Base-by-base conservation (phyloP, 2,888 invertebrate genomes). In the Spilosoma lubricipeda region DNA sequence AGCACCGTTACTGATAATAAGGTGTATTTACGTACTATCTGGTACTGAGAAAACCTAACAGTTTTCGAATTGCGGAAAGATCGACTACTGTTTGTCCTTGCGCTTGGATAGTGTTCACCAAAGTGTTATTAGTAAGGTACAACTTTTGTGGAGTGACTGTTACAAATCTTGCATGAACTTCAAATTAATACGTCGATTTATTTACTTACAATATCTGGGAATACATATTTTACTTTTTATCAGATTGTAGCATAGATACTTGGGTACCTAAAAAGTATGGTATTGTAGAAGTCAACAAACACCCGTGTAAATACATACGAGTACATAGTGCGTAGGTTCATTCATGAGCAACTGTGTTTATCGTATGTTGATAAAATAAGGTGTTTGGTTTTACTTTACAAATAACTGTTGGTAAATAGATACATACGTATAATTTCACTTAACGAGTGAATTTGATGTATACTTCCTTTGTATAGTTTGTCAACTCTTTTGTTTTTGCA, bases 1-100 rank as follows among this genome's bases (percentile, higher is more conserved):
- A 88, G 89, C 92, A 93, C 93, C 92, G 93, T 92, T 94, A 92
- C 90, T 91, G 93, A 93, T 94, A 93, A 90, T 92, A 89, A 87
- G 88, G 82, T 89, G 86, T 90, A 87, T 90, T 92, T 89, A 89
- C 88, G 80, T 78, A 88, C 87, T 88, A 89, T 85, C 87, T 83
- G 85, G 84, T 87, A 86, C 82, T 82, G 80, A 81, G 80, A 77
- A 82, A 84, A 83, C 76, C 81, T 83, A 81, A 76, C 75, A 73
- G 67, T 39, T 59, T 70, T 79, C 71, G 76, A 77, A 80, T 79
- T 74, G 78, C 79, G 73, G 77, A 74, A 75, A 71, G 69, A 64
- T 56, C 39, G 33, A 39, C 73, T 52, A 67, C 64, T n/a, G 67
- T 69, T 64, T 70, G 63, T 74, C 72, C 70, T 66, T 72, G 71